Base-by-base conservation (phyloP, 2,888 invertebrate genomes). In the Uropetala carovei region DNA sequence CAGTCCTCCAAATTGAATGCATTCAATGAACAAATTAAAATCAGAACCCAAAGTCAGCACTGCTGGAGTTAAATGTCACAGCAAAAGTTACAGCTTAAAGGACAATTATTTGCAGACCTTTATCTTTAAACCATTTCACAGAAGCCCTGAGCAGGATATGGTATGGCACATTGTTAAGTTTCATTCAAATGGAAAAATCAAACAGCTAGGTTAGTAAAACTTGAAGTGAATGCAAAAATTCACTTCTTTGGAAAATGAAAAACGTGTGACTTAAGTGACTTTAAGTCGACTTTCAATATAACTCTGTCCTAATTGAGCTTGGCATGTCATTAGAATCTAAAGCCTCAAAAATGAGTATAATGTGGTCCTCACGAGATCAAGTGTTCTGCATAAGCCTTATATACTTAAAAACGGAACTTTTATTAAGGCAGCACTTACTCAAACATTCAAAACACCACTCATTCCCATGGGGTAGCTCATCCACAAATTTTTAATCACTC, bases 61-160 rank as follows among this genome's bases (percentile, higher is more conserved):
- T 64, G 89, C 56, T n/a, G 64, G 43, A 30, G 30, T n/a, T 60
- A 43, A 30, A 16, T 64, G 60, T 86, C 10, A 64, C 68, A 86
- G 86, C 60, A 60, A 64, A 89, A 18, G 64, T 89, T 43, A 68
- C 60, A 43, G 89, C 68, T 10, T 68, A 56, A 56, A 27, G 30
- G 43, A 18, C 43, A 68, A 56, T 68, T 27, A 75, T 75, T 27
- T 75, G 27, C 75, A 75, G 83, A 89, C 89, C 64, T 64, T 56
- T 43, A 89, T 27, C 75, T 89, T 22, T n/a, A 89, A 89, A 89
- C 60, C 43, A 89, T 89, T 89, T 89, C 56, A 56, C 68, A 68
- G 43, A 89, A 89, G 89, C 89, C 89, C 89, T 89, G 89, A 89
- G 89, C 89, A 89, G 64, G 59, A 64, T 89, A 89, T 89, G 64